Evolutionary conservation across 2,888 invertebrate genomes (phyloP), one percentile per base, ranked within the genome.

Genomic region (Tipula lateralis): DNA sequence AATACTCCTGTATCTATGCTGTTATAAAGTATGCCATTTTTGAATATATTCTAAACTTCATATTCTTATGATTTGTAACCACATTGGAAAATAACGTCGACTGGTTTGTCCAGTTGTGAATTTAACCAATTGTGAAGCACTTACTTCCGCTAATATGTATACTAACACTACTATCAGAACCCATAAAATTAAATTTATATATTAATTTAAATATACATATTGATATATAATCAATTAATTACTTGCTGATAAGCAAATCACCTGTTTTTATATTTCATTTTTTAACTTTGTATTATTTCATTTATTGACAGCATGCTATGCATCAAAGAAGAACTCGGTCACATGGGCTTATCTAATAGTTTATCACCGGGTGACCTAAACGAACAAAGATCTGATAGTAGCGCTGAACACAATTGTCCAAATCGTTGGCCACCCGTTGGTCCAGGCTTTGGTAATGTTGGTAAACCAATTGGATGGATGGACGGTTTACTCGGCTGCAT

Each of bases 401-500:
- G 90, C 89, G 87, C 90, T 86, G 88, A 90, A 86, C 89, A 90
- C 86, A 88, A 90, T 85, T 88, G 90, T 87, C 88, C 90, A 89
- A 88, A 91, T 89, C 88, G 91, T 88, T 89, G 92, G 92, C 87
- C 92, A 87, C 87, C 91, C 87, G 88, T 91, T 88, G 86, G 91
- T 87, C 85, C 91, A 87, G 88, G 90, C 87, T 89, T 89, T 85
- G 89, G 88, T 1, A 88, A 89, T 86, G 88, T 88, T 13, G 88
- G 90, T 87, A 92, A 94, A 89, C 91, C 93, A 86, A 89, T 90
- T 87, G 92, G 93, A 86, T 96, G 96, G 95, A 93, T 96, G 89
- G 95, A 94, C 86, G 96, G 97, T 0, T 92, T 98, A 85, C 91
- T 97, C 87, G 96, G 96, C 0, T 98, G 98, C 88, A 93, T 98